Percentiles rank a stretch among this genome's conserved stretches.
Conservation (phyloP, 2,797 vertebrate genomes). For the Lepus oiostolus region DNA sequence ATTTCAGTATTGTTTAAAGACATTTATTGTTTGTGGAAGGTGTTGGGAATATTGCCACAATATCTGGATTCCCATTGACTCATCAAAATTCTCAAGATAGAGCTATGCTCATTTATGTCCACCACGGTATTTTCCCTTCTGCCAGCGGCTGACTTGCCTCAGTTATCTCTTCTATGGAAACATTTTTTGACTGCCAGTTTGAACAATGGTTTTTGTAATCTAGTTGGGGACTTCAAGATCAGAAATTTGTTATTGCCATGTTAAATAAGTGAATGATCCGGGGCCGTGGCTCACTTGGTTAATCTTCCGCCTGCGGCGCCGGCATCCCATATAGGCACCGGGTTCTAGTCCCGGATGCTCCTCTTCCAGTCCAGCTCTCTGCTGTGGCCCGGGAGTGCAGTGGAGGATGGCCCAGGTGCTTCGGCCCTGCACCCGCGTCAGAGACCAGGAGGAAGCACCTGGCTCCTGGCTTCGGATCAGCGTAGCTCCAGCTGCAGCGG, state of each 20-base stretch:
- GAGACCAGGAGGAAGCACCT: too few species aligned
- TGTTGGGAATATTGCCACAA: background rate
- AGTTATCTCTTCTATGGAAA: background rate
- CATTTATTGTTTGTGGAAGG: conserved; percentile 24
- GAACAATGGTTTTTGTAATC: conserved; percentile 39
- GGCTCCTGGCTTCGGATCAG: too few species aligned
- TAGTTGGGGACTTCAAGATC: background rate
- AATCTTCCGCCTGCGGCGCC: too few species aligned
- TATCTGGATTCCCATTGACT: background rate
- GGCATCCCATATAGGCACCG: too few species aligned
- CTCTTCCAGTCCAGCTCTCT: too few species aligned
- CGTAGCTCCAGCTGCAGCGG: too few species aligned
- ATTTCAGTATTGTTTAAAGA: conserved; percentile 64
- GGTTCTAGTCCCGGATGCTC: too few species aligned
- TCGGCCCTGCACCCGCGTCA: too few species aligned
- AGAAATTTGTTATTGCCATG: background rate
- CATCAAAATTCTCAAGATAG: conserved; percentile 2
- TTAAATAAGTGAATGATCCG: conserved; percentile 45
- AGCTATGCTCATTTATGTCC: background rate
- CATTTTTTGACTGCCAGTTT: background rate
- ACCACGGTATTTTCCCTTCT: background rate
- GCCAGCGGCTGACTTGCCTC: conserved; percentile 14
- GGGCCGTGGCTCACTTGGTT: too few species aligned
- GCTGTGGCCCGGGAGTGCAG: too few species aligned
- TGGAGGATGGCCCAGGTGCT: too few species aligned